Evolutionary conservation across 2,113 vertebrate species (phyloP).

Genomic region (Marcusenius ussheri): DNA sequence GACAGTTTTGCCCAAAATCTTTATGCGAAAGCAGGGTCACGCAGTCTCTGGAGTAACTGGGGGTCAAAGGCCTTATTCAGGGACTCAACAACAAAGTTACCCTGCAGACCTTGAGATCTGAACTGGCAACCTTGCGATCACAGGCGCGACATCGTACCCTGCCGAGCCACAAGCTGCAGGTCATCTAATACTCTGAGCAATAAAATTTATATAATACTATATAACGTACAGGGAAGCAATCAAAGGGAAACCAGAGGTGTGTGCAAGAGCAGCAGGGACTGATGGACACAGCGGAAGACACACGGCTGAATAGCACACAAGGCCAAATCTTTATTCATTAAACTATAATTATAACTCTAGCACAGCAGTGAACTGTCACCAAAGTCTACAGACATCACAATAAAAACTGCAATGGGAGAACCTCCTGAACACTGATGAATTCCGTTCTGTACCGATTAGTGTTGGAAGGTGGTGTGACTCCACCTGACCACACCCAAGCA

Average conservation of each 20-base stretch:
- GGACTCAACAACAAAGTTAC: not conserved
- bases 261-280: not conserved
- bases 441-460: not conserved
- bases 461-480: not conserved
- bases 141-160: not conserved
- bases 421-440: not conserved
- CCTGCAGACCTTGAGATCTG: not conserved
- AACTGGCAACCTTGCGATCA: not conserved
- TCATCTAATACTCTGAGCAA: not conserved
- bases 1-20: not conserved
- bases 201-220: not conserved
- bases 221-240: not conserved
- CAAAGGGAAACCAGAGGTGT: not conserved
- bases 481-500: not conserved
- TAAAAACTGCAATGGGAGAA: not conserved
- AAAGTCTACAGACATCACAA: not conserved
- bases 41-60: not conserved
- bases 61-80: not conserved
- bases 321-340: not conserved
- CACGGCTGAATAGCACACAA: not conserved
- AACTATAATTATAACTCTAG: not conserved
- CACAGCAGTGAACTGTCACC: not conserved
- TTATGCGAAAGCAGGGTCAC: not conserved
- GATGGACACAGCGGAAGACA: not conserved
- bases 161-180: not conserved